These are phyloP conservation scores for Plumapathes pennacea DNA, from an alignment of 92 coral and sea anemone species.

Conservation along the genomic window DNA sequence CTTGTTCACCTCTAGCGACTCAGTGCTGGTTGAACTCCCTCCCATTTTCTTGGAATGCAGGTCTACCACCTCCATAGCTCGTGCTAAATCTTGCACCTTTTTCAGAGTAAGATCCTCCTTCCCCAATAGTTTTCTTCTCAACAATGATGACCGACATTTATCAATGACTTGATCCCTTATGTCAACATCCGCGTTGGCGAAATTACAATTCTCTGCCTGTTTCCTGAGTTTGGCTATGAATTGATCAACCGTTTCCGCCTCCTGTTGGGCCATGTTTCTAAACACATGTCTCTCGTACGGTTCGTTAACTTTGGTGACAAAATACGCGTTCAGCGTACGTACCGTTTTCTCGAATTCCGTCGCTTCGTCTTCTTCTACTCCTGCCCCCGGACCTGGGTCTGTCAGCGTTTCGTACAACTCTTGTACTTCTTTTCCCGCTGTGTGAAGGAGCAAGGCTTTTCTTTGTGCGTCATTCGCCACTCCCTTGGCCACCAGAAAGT, in stretches of 20 bases:
- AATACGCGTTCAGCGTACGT: constrained; percentile 20
- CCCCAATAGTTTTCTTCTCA: constrained; percentile 21
- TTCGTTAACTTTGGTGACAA: constrained; percentile 17
- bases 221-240: constrained; percentile 17
- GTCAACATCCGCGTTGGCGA: constrained; percentile 24
- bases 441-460: constrained; percentile 29
- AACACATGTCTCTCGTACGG: constrained; percentile 44
- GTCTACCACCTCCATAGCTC: constrained; percentile 25
- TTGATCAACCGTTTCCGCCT: constrained; percentile 23
- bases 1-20: constrained; percentile 18
- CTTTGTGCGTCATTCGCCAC: constrained; percentile 23
- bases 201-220: constrained; percentile 41
- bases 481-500: constrained; percentile 25
- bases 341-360: constrained; percentile 3
- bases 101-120: constrained; percentile 18
- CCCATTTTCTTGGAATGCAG: constrained; percentile 22
- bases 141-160: constrained; percentile 24
- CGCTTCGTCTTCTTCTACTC: constrained; percentile 18
- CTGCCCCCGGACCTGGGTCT: constrained; percentile 21
- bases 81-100: constrained; percentile 21
- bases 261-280: constrained; percentile 35
- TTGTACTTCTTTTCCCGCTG: constrained; percentile 25
- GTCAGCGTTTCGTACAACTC: constrained; percentile 26
- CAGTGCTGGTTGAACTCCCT: background rate
- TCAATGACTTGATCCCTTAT: constrained; percentile 43